Percentiles rank a stretch among this genome's conserved stretches.
phyloP scores from a whole-genome alignment of 2,797 vertebrate genomes.

The Knipowitschia caucasica region DNA sequence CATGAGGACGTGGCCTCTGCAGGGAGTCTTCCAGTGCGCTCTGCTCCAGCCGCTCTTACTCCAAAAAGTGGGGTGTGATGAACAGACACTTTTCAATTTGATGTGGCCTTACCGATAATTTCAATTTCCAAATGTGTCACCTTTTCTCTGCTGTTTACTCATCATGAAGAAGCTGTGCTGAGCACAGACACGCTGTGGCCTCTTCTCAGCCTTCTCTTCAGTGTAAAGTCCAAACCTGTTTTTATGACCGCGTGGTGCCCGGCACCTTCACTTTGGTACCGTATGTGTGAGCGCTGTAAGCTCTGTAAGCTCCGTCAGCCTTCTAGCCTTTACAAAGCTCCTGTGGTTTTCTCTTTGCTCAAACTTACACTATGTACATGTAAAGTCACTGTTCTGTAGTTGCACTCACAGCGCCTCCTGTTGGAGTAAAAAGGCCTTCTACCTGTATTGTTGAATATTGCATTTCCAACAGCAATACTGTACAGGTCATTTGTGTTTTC shows the following conservation, averaged over 20 bases:
- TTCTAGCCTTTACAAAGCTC: slow-evolving; percentile 20
- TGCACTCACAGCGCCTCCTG: slow-evolving; percentile 56
- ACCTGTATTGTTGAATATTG: slow-evolving; percentile 59
- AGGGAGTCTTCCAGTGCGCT: slow-evolving; percentile 62
- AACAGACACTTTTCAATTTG: slow-evolving; percentile 68
- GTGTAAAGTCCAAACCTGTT: slow-evolving; percentile 40
- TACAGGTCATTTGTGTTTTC: slow-evolving; percentile 67
- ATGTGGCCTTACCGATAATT: slow-evolving; percentile 80
- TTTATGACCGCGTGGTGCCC: slow-evolving; percentile 34
- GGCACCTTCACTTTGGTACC: slow-evolving; percentile 54
- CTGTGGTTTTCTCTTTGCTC: slow-evolving; percentile 48
- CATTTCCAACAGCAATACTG: slow-evolving; percentile 77
- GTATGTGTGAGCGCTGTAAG: slow-evolving; percentile 47
- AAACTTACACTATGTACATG: slow-evolving; percentile 36
- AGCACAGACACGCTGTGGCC: slow-evolving; percentile 48
- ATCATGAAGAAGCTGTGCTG: slow-evolving; percentile 46
- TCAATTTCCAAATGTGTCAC: slow-evolving; percentile 39
- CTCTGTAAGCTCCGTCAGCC: slow-evolving; percentile 52
- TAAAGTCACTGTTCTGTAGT: slow-evolving; percentile 54
- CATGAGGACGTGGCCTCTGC: slow-evolving; percentile 37
- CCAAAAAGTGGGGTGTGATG: slow-evolving; percentile 17
- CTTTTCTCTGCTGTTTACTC: slow-evolving; percentile 58
- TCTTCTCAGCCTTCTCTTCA: slow-evolving; percentile 44
- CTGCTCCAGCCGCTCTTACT: slow-evolving; percentile 46
- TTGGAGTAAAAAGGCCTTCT: slow-evolving; percentile 69